Evolutionary conservation across 2,888 invertebrate genomes (phyloP), one percentile per base, ranked within the genome.

Genomic region (Timandra comae): DNA sequence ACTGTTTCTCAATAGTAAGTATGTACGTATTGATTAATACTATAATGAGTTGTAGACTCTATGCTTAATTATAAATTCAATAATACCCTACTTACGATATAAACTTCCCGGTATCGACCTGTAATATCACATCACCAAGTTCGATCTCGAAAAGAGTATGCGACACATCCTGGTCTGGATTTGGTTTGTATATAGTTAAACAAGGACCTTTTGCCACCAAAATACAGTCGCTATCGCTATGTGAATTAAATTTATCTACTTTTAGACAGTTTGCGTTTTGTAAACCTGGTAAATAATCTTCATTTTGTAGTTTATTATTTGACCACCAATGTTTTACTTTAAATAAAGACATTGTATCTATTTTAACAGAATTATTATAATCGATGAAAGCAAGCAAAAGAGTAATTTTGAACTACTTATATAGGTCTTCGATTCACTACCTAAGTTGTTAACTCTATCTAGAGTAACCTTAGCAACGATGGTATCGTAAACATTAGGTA

Each of bases 291-390:
- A 82, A 87, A 20, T 68, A 60, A 27, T 81, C 77, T 9, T 90
- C 91, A 56, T 73, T 68, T 54, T 86, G 84, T 2, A 79, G 52
- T 44, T 91, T 92, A 30, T 89, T 87, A 7, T 92, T 91, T 9
- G 91, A 88, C 97, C 98, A 98, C 91, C 95, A 95, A 56, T 93
- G 93, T 60, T 94, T 90, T 6, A 93, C 90, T 87, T 95, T 96
- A 67, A 98, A 98, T 55, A 98, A 84, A 2, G 98, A 98, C 98
- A 98, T 98, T 43, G 35, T 62, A 19, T 16, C 6, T 16, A 16
- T 16, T 16, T 3, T 16, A n/a, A n/a, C n/a, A n/a, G n/a, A n/a
- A n/a, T n/a, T n/a, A n/a, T n/a, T n/a, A n/a, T n/a, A n/a, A n/a
- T n/a, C n/a, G n/a, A n/a, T n/a, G n/a, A n/a, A n/a, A n/a, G n/a